Conservation (phyloP, 2,888 invertebrate genomes). For the Melinaea menophilus region DNA sequence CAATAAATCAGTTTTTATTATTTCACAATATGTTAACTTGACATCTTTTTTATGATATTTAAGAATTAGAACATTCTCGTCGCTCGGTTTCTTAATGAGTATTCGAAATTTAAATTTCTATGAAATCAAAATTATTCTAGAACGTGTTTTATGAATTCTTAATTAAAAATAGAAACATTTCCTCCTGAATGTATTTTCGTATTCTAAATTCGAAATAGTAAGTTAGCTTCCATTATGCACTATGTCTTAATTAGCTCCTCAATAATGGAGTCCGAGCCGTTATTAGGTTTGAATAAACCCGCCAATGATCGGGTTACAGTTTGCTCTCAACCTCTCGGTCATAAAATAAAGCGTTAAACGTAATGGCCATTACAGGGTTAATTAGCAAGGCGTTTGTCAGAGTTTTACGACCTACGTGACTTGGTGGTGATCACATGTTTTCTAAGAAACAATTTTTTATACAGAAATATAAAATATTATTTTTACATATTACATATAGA, state of each 20-base stretch:
- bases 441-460: background rate
- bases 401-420: slow-evolving; percentile 57
- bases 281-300: background rate
- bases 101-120: too few relatives aligned
- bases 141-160: background rate
- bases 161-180: background rate
- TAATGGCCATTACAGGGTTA: slow-evolving; percentile 67
- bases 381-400: slow-evolving; percentile 67
- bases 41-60: slow-evolving; percentile 11
- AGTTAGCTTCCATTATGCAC: background rate
- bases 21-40: slow-evolving; percentile 19
- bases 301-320: slow-evolving; percentile 27
- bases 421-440: slow-evolving; percentile 18
- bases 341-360: slow-evolving; percentile 64
- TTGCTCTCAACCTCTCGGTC: slow-evolving; percentile 44
- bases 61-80: background rate
- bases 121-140: background rate
- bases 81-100: too few relatives aligned
- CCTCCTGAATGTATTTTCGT: too few relatives aligned
- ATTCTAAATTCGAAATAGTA: too few relatives aligned
- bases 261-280: background rate
- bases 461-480: too few relatives aligned
- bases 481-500: too few relatives aligned
- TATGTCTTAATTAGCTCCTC: background rate
- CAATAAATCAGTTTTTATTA: slow-evolving; percentile 11